Evolutionary conservation across 2,888 invertebrate genomes (phyloP).

Genomic region (Sericinus montela): DNA sequence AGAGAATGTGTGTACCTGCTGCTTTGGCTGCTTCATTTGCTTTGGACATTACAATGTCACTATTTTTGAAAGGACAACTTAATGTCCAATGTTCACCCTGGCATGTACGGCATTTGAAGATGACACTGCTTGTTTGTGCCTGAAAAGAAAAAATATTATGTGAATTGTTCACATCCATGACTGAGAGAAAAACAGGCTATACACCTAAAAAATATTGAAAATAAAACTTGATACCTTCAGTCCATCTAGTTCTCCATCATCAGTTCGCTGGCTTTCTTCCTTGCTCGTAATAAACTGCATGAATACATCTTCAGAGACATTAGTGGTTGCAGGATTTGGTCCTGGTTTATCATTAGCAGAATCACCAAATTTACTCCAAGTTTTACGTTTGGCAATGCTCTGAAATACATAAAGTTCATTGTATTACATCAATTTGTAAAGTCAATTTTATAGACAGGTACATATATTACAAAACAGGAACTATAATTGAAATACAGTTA

Average conservation of each 20-base stretch:
- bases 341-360: conserved; percentile 96
- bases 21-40: conserved; percentile 64
- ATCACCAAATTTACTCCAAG: conserved; percentile 97
- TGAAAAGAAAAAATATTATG: conserved; percentile 34
- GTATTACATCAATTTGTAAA: background rate
- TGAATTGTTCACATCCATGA: too few species aligned
- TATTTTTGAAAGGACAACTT: conserved; percentile 98
- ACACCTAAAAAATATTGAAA: too few species aligned
- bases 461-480: too few species aligned
- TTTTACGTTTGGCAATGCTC: conserved; percentile 94
- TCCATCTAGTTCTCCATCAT: conserved; percentile 91
- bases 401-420: conserved; percentile 31
- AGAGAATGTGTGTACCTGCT: conserved; percentile 36
- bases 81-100: conserved; percentile 99
- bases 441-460: background rate
- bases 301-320: conserved; percentile 96
- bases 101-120: conserved; percentile 93
- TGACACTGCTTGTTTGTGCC: conserved; percentile 81
- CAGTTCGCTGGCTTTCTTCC: conserved; percentile 91
- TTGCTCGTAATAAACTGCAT: conserved; percentile 95
- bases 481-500: too few species aligned
- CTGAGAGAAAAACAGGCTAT: too few species aligned
- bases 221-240: conserved; percentile 79
- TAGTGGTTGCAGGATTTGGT: conserved; percentile 98
- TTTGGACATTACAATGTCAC: conserved; percentile 85